A percentile compares a stretch with the other conserved stretches of the same genome.
Evolutionary conservation across 1,140 invertebrate species (phyloP).

Genomic region (Penaeus vannamei): DNA sequence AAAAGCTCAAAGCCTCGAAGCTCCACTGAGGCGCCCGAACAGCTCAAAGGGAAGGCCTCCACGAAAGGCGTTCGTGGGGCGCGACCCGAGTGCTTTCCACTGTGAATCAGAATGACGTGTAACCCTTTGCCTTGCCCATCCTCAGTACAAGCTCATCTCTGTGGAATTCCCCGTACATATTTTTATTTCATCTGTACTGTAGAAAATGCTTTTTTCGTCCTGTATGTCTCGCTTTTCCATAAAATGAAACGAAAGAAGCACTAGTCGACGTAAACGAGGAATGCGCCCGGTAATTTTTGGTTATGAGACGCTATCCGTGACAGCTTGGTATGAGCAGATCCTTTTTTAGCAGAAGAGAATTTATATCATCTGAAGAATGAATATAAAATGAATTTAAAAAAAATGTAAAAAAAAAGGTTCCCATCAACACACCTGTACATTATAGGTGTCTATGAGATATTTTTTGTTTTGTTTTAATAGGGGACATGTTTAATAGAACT

Average conservation of each 20-base stretch:
- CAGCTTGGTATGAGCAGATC: neutral
- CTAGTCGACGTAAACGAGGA: slow-evolving; percentile 44
- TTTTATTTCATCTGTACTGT: neutral
- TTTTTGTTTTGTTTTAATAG: too few relatives aligned
- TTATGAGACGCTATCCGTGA: too few relatives aligned
- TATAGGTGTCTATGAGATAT: slow-evolving; percentile 37
- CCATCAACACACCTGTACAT: slow-evolving; percentile 26
- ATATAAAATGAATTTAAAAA: neutral
- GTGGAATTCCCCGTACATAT: neutral
- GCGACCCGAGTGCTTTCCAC: too few relatives aligned
- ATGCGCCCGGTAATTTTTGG: too few relatives aligned
- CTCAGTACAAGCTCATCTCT: too few relatives aligned
- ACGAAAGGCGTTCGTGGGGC: too few relatives aligned
- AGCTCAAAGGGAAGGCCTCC: too few relatives aligned
- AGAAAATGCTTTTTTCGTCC: neutral
- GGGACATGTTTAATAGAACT: slow-evolving; percentile 1
- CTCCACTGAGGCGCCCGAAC: too few relatives aligned
- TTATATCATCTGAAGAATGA: slow-evolving; percentile 9
- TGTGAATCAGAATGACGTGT: too few relatives aligned
- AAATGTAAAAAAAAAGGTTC: neutral
- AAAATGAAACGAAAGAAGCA: slow-evolving; percentile 7
- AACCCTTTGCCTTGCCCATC: too few relatives aligned
- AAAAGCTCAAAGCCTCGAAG: too few relatives aligned
- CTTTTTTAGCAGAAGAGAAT: neutral
- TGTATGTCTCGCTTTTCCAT: slow-evolving; percentile 19